Evolutionary conservation across 2,797 vertebrate genomes (phyloP).

Genomic region (Rhinichthys osculus): DNA sequence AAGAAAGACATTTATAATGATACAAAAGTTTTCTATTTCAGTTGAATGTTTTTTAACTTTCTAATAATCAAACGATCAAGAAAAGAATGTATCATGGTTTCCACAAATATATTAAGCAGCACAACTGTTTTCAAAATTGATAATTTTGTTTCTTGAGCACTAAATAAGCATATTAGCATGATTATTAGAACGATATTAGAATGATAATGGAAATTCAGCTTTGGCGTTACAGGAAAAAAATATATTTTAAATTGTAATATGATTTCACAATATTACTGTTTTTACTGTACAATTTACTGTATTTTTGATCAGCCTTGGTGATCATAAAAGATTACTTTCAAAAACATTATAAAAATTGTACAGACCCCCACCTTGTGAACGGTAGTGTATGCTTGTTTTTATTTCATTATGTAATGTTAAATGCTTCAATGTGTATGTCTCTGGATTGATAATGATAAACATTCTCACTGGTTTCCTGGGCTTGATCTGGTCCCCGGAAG

Average conservation of each 20-base stretch:
- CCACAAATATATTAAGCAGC: background rate
- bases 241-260: background rate
- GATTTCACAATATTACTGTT: background rate
- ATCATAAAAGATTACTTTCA: background rate
- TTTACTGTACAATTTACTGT: background rate
- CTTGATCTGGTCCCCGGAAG: slow-evolving; percentile 39
- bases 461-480: slow-evolving; percentile 52
- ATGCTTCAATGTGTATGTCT: background rate
- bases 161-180: background rate
- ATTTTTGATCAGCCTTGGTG: background rate
- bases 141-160: background rate
- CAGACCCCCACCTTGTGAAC: background rate
- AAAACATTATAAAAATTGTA: no score
- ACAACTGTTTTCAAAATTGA: background rate
- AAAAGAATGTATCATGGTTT: background rate
- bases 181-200: no score
- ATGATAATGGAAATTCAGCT: background rate
- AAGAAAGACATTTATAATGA: background rate
- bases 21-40: background rate
- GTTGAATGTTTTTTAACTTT: background rate
- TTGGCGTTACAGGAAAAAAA: background rate
- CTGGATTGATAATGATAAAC: background rate
- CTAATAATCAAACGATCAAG: background rate
- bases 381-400: background rate
- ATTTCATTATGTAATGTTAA: background rate